A percentile compares a stretch with the other conserved stretches of the same genome.
phyloP scores from a whole-genome alignment of 2,797 vertebrate genomes.

The Alcedo atthis region DNA sequence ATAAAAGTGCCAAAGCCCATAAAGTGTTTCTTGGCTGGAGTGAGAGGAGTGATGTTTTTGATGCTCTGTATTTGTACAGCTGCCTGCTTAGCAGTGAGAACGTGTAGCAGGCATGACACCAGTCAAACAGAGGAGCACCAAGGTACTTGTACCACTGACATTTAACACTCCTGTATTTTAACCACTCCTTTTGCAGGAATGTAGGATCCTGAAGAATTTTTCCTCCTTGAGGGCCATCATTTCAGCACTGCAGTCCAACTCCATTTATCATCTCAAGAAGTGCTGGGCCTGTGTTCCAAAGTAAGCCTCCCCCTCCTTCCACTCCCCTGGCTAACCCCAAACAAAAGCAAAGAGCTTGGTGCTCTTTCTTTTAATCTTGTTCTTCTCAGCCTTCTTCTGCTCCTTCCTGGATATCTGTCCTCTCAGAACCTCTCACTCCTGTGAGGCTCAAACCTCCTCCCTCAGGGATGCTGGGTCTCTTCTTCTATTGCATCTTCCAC shows the following conservation, averaged over 20 bases:
- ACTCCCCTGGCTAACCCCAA: background rate
- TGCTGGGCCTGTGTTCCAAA: constrained; percentile 90
- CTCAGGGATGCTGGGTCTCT: background rate
- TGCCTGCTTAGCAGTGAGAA: constrained; percentile 67
- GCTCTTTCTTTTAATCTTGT: background rate
- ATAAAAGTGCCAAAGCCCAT: constrained; percentile 54
- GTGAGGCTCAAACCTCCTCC: background rate
- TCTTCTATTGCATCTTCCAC: background rate
- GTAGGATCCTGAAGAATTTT: constrained; percentile 95
- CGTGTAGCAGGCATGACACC: constrained; percentile 58
- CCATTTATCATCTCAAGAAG: constrained; percentile 91
- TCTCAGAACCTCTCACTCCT: background rate
- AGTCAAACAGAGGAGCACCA: constrained; percentile 55
- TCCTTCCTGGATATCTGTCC: background rate
- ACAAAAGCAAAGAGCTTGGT: background rate
- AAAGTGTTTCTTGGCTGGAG: constrained; percentile 36
- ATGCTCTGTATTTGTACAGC: constrained; percentile 74
- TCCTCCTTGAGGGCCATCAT: constrained; percentile 95
- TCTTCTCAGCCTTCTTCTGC: background rate
- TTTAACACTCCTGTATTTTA: constrained; percentile 67
- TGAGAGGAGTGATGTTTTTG: constrained; percentile 36
- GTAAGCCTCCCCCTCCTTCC: constrained; percentile 77
- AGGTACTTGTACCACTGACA: constrained; percentile 34
- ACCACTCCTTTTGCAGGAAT: constrained; percentile 84
- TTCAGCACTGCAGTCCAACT: constrained; percentile 92